A percentile compares a stretch with the other conserved stretches of the same genome.
phyloP scores from a whole-genome alignment of 2,113 vertebrate species.

The Perognathus longimembris region DNA sequence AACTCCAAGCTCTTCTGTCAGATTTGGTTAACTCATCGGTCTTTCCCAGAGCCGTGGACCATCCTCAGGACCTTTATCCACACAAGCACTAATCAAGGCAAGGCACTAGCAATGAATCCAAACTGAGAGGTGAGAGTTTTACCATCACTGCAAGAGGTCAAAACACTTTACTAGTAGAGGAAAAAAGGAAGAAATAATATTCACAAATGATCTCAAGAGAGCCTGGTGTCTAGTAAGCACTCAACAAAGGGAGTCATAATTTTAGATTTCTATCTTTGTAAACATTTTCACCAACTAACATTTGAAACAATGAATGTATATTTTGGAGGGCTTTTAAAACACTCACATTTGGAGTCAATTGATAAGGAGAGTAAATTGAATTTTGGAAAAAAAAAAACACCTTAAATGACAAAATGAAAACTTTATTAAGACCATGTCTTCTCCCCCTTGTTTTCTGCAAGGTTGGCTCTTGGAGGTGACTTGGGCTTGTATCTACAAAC shows the following conservation, averaged over 20 bases:
- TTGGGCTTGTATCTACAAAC: neutral
- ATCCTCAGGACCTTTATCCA: neutral
- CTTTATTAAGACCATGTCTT: neutral
- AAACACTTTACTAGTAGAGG: neutral
- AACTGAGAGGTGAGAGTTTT: neutral
- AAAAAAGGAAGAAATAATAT: neutral
- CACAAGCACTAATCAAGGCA: neutral
- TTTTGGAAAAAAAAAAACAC: neutral
- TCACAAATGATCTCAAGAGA: neutral
- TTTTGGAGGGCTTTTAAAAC: neutral
- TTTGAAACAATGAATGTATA: neutral
- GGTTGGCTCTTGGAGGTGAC: neutral
- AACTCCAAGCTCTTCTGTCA: neutral
- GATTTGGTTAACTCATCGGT: neutral
- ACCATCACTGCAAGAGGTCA: neutral
- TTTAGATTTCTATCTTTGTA: neutral
- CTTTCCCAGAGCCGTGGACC: neutral
- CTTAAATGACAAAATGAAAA: slow-evolving; percentile 27
- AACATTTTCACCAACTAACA: neutral
- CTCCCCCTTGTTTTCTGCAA: neutral
- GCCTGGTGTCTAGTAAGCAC: neutral
- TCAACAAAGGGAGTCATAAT: neutral
- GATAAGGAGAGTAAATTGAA: neutral
- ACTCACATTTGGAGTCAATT: neutral
- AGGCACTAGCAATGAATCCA: neutral